Percentiles rank a stretch among this genome's conserved stretches.
Conservation (phyloP, 2,888 invertebrate genomes). For the Cerastoderma edule region DNA sequence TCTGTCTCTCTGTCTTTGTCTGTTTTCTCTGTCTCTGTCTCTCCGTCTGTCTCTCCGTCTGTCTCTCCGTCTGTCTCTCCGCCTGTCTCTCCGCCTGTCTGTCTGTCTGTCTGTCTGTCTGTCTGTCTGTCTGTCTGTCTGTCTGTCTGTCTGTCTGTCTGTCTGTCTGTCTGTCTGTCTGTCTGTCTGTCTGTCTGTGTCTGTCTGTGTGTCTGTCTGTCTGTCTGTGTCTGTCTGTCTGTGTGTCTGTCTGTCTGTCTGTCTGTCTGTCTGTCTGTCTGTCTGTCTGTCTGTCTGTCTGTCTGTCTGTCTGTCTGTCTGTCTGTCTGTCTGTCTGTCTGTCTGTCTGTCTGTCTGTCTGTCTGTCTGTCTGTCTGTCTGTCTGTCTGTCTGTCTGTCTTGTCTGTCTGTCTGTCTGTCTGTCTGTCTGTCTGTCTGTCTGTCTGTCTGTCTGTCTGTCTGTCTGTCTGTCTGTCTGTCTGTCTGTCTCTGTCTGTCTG, state of each 20-base stretch:
- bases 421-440: conserved; percentile 1
- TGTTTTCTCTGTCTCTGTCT: neutral
- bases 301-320: conserved; percentile 1
- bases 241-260: neutral
- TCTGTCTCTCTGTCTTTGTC: neutral
- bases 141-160: conserved; percentile 1
- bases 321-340: conserved; percentile 1
- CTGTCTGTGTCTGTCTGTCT: neutral
- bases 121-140: conserved; percentile 1
- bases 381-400: neutral
- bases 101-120: conserved; percentile 1
- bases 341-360: conserved; percentile 1
- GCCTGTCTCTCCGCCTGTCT: neutral
- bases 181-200: neutral
- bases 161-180: conserved; percentile 1
- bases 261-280: neutral
- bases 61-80: neutral
- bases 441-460: conserved; percentile 1
- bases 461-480: conserved; percentile 1
- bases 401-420: conserved; percentile 1
- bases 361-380: conserved; percentile 1
- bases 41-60: neutral
- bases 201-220: neutral
- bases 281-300: neutral
- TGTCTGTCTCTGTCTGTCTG: conserved; percentile 1